Base-by-base conservation (phyloP, 2,888 invertebrate genomes). In the Ferrisia virgata region DNA sequence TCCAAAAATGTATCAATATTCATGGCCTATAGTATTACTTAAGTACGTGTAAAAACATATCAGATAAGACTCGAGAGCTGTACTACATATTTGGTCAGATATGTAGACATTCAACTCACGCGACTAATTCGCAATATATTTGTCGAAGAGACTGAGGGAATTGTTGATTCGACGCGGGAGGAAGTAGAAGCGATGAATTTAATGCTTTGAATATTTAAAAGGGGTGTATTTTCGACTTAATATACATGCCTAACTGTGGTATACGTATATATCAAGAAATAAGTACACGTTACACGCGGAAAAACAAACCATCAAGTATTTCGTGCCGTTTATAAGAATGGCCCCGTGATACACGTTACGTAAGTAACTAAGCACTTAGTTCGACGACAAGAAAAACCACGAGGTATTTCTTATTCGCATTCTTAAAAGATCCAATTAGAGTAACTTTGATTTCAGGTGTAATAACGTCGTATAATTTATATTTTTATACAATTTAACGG, bases 391-490 rank as follows among this genome's bases (percentile, higher is more conserved):
- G 31, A 9, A 31, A 69, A 69, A 64, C 64, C 28, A 64, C 64
- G 9, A 13, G 58, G 25, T 2, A 25, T 58, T 58, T 58, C 25
- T 58, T 58, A 64, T 64, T 64, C 28, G 13, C 64, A 13, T 28
- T 11, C 28, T 64, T 64, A 28, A 13, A n/a, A 11, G 13, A 36
- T 76, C 72, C 72, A 76, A 76, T 76, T 76, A 76, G 36, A 9
- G 36, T 18, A 15, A n/a, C 72, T 76, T 76, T 76, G 72, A 76
- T 76, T 76, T 53, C 11, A 76, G 64, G 72, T 76, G 72, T 36
- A 76, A 76, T 76, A 76, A 76, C 72, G 72, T 36, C 72, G 72
- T 76, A 76, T 76, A 76, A 76, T 76, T 76, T 76, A 76, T 76
- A 76, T 76, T 64, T 76, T 76, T 76, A 33, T 18, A 18, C 36